Percentiles rank a stretch among this genome's conserved stretches.
These are phyloP conservation scores for Tenthredo mesomela DNA, from an alignment of 2,888 invertebrate genomes.

Conservation along the genomic window DNA sequence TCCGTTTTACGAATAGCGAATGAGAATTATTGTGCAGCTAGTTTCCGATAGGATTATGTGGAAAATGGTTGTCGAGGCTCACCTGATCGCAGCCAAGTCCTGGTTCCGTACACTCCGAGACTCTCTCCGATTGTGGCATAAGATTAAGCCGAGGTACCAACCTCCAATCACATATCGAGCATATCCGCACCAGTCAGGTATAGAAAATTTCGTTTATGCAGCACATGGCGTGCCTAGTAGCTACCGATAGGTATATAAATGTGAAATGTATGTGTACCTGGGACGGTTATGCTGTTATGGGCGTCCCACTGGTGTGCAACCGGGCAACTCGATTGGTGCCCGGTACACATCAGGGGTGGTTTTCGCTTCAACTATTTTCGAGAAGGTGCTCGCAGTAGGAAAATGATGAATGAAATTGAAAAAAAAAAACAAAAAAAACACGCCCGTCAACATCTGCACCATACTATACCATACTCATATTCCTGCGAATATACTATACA, in stretches of 20 bases:
- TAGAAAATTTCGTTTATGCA: background rate
- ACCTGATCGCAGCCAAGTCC: slow-evolving; percentile 31
- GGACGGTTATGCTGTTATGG: slow-evolving; percentile 34
- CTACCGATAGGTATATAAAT: slow-evolving; percentile 5
- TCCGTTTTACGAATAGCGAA: background rate
- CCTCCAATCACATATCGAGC: slow-evolving; percentile 37
- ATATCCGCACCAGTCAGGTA: background rate
- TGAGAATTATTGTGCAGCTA: no score
- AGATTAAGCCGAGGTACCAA: slow-evolving; percentile 5
- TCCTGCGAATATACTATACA: background rate
- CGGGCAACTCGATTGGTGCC: slow-evolving; percentile 71
- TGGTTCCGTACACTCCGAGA: slow-evolving; percentile 39
- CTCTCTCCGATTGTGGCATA: slow-evolving; percentile 26
- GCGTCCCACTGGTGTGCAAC: slow-evolving; percentile 55
- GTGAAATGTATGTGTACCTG: background rate
- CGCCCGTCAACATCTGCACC: slow-evolving; percentile 59
- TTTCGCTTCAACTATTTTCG: slow-evolving; percentile 70
- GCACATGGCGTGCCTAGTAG: slow-evolving; percentile 11
- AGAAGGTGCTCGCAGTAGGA: slow-evolving; percentile 62
- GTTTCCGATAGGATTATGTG: background rate
- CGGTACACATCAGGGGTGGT: slow-evolving; percentile 71
- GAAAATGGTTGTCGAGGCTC: slow-evolving; percentile 19
- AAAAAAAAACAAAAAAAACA: no score
- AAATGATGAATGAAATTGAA: slow-evolving; percentile 52
- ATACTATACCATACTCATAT: background rate